Evolutionary conservation across 2,113 vertebrate species (phyloP).

Genomic region (Arenaria interpres): DNA sequence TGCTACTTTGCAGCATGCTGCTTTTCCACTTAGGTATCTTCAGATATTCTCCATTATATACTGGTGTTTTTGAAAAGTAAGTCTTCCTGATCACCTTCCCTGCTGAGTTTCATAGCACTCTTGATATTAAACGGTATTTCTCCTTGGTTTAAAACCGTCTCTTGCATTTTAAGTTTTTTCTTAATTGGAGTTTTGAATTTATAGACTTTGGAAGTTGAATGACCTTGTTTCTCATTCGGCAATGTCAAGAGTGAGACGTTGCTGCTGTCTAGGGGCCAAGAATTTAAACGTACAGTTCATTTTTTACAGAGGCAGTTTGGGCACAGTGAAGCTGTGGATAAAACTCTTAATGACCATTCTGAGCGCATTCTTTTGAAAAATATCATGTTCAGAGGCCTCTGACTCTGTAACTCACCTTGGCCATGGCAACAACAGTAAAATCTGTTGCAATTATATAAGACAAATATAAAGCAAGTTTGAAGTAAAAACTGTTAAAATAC

Average conservation of each 20-base stretch:
- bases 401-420: not conserved
- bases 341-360: not conserved
- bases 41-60: not conserved
- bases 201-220: not conserved
- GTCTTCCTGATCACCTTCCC: not conserved
- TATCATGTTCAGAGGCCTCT: not conserved
- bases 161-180: not conserved
- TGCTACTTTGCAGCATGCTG: not conserved
- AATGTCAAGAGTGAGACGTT: not conserved
- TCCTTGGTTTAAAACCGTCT: not conserved
- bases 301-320: not conserved
- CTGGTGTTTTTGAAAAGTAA: not conserved
- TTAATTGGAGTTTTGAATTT: slow-evolving; percentile 2
- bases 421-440: not conserved
- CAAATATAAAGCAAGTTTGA: not conserved
- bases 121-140: not conserved
- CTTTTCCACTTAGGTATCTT: not conserved
- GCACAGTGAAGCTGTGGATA: not conserved
- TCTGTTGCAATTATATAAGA: not conserved
- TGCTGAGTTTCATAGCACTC: not conserved
- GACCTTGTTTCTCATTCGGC: not conserved
- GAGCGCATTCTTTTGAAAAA: not conserved
- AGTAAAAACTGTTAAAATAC: not conserved
- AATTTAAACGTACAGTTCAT: not conserved
- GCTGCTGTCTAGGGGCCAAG: not conserved